phyloP scores from a whole-genome alignment of 2,797 vertebrate species.

The Philypnodon macrostomus region DNA sequence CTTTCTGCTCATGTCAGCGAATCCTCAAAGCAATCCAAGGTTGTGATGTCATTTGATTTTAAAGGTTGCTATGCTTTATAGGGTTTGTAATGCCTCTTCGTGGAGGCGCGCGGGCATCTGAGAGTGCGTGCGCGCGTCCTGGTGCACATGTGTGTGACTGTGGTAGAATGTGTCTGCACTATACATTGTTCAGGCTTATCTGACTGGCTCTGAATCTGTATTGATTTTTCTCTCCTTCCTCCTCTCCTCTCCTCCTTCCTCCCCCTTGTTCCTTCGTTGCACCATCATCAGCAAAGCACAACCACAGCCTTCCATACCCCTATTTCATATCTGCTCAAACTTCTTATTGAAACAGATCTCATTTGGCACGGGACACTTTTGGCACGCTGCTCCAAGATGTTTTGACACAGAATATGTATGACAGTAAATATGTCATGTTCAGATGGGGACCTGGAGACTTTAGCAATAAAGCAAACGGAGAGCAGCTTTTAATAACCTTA shows the following conservation, averaged over 20 bases:
- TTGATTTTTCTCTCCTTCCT: conserved; percentile 84
- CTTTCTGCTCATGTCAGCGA: conserved; percentile 73
- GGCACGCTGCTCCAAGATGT: conserved; percentile 25
- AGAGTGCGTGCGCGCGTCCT: conserved; percentile 18
- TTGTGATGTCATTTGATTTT: conserved; percentile 76
- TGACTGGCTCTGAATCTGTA: conserved; percentile 84
- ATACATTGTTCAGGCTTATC: conserved; percentile 85
- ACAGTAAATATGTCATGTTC: conserved; percentile 8
- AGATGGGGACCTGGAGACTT: not conserved
- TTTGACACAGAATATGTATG: conserved; percentile 22
- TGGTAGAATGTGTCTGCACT: conserved; percentile 80
- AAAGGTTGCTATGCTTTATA: conserved; percentile 75
- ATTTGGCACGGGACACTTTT: conserved; percentile 25
- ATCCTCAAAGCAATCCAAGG: conserved; percentile 71
- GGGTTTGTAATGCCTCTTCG: conserved; percentile 69
- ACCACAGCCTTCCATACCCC: conserved; percentile 33
- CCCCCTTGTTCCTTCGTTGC: conserved; percentile 41
- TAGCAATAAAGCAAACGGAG: not conserved
- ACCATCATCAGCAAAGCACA: conserved; percentile 55
- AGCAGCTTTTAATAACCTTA: not conserved
- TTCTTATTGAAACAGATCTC: conserved; percentile 33
- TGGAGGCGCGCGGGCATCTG: conserved; percentile 51
- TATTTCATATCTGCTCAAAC: conserved; percentile 49
- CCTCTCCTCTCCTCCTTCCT: conserved; percentile 69
- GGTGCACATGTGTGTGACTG: conserved; percentile 55